Percentiles rank a stretch among this genome's conserved stretches.
phyloP scores from a whole-genome alignment of 92 coral and sea anemone genomes.

The Bergia puertoricense region DNA sequence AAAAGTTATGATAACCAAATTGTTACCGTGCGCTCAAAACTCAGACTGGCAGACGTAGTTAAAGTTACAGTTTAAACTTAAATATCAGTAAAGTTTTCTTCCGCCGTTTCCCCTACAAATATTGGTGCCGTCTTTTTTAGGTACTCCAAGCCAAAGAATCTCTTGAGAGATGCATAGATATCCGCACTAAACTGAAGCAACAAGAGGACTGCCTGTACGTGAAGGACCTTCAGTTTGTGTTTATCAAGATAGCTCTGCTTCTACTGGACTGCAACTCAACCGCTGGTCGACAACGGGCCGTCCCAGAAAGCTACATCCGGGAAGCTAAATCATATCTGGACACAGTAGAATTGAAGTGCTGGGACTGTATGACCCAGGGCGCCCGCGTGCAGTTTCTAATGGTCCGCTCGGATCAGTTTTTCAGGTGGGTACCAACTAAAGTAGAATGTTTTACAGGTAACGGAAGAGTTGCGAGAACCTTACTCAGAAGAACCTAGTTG shows the following conservation, averaged over 20 bases:
- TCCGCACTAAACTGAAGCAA: neutral
- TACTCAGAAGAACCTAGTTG: too few relatives aligned
- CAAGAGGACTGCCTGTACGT: neutral
- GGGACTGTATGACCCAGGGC: neutral
- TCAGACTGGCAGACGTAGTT: too few relatives aligned
- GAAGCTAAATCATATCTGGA: constrained; percentile 42
- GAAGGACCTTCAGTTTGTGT: neutral
- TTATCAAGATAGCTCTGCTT: constrained; percentile 21
- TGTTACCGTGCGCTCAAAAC: too few relatives aligned
- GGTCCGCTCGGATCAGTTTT: constrained; percentile 48
- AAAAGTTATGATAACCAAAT: too few relatives aligned
- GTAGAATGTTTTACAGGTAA: too few relatives aligned
- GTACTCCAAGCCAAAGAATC: neutral
- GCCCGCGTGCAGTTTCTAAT: constrained; percentile 28
- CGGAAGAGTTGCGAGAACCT: too few relatives aligned
- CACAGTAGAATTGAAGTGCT: neutral
- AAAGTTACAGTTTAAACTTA: too few relatives aligned
- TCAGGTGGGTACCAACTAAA: neutral
- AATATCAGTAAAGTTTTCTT: too few relatives aligned
- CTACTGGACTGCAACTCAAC: constrained; percentile 40
- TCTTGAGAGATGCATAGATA: neutral
- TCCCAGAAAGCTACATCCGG: constrained; percentile 23
- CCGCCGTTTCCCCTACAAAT: too few relatives aligned
- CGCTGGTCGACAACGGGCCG: constrained; percentile 22
- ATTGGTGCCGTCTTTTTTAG: neutral